Evolutionary conservation across 1,140 invertebrate species (phyloP).

Genomic region (Stratiolaelaps scimitus): DNA sequence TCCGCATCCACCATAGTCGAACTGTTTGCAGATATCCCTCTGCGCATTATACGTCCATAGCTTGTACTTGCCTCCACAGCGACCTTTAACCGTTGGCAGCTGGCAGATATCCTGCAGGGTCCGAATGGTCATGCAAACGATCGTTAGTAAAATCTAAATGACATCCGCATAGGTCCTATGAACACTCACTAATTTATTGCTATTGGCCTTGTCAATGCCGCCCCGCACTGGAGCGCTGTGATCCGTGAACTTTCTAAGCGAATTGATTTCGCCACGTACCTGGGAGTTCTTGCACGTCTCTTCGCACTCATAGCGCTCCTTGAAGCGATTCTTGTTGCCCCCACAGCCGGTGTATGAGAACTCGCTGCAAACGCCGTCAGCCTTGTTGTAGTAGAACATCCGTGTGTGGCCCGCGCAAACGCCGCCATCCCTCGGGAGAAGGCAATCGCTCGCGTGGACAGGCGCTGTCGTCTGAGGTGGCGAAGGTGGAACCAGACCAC

Average conservation of each 20-base stretch:
- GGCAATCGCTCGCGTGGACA: slow-evolving; percentile 43
- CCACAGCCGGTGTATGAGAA: slow-evolving; percentile 71
- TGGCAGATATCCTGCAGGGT: slow-evolving; percentile 50
- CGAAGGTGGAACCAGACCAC: slow-evolving; percentile 34
- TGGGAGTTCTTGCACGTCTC: slow-evolving; percentile 56
- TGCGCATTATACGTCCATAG: slow-evolving; percentile 57
- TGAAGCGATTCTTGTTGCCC: slow-evolving; percentile 75
- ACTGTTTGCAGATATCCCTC: slow-evolving; percentile 49
- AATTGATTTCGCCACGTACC: not conserved
- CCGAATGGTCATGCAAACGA: slow-evolving; percentile 25
- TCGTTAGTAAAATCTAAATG: slow-evolving; percentile 30
- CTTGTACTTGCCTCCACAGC: slow-evolving; percentile 49
- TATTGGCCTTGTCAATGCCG: not conserved
- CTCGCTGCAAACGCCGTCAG: slow-evolving; percentile 59
- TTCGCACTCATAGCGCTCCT: slow-evolving; percentile 59
- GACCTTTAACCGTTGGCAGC: slow-evolving; percentile 51
- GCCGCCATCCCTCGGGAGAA: slow-evolving; percentile 55
- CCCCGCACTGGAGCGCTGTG: slow-evolving; percentile 5
- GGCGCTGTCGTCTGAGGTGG: not conserved
- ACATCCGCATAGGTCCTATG: slow-evolving; percentile 28
- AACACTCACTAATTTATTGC: no score
- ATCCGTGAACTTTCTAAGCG: not conserved
- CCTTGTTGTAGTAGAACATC: slow-evolving; percentile 64
- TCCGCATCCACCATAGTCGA: slow-evolving; percentile 68
- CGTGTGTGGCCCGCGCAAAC: slow-evolving; percentile 54